Conservation (phyloP, 2,113 vertebrate species). For the Aphelocoma coerulescens region DNA sequence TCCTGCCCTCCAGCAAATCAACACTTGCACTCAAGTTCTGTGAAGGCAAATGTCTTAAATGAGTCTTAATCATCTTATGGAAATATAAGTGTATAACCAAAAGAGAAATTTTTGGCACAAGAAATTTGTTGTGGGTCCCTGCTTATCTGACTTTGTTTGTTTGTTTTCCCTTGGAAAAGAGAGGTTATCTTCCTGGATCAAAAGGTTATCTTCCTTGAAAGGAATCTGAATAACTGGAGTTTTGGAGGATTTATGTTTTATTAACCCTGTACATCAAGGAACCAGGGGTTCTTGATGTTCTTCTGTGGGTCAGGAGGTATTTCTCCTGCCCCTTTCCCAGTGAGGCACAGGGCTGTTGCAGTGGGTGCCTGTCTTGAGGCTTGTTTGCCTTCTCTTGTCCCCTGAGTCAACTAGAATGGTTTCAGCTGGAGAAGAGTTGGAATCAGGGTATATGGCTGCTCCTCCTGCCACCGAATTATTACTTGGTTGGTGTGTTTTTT, state of each 20-base stretch:
- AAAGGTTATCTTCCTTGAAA: neutral
- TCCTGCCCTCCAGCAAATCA: neutral
- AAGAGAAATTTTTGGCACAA: neutral
- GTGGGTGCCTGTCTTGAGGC: neutral
- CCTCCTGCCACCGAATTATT: rapidly evolving
- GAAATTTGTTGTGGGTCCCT: neutral
- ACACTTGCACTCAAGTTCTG: neutral
- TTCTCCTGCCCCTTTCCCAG: neutral
- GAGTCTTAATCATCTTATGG: neutral
- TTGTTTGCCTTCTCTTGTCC: neutral
- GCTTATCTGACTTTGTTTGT: neutral
- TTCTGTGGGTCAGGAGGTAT: neutral
- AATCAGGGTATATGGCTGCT: neutral
- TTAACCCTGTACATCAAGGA: neutral
- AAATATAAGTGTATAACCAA: neutral
- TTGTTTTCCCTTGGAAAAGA: neutral
- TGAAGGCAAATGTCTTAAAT: neutral
- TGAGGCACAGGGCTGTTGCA: neutral
- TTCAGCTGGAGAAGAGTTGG: neutral
- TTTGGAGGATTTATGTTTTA: neutral
- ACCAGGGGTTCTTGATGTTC: neutral
- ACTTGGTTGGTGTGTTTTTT: neutral
- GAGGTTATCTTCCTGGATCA: neutral
- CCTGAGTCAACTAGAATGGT: neutral
- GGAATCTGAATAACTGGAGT: neutral